Evolutionary conservation across 1,140 invertebrate genomes (phyloP), one percentile per base, ranked within the genome.

Genomic region (Zaprionus capensis): DNA sequence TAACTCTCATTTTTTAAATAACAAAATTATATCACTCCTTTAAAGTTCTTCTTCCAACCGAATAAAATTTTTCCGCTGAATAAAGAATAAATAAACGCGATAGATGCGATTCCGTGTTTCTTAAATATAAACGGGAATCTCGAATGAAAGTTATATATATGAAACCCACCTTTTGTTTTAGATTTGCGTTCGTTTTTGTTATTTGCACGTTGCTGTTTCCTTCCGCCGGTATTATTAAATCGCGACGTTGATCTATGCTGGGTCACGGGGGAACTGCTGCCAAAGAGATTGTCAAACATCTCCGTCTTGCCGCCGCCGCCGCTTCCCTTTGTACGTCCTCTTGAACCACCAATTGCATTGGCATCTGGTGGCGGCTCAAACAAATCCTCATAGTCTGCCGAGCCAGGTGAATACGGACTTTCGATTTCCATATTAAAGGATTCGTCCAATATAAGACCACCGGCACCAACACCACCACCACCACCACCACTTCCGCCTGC

Each of bases 341-440:
- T 57, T 11, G 56, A 44, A 36, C 76, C 69, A 28, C 76, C 69
- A 28, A 73, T 64, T 5, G 76, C 78, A 46, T 46, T 72, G 12
- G 53, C 57, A 17, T 94, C 94, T n/a, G 94, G 93, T 20, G 97
- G 97, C 28, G 97, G 97, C 93, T 97, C 96, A 93, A 97, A 97
- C 41, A 97, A 94, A 91, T 97, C 97, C 83, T 97, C 96, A 80
- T 96, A 97, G 85, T 97, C 95, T 73, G 95, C 96, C 4, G 96
- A 97, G 26, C 96, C 97, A 0, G 97, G 97, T 24, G 96, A 97
- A 93, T 97, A 97, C 0, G 97, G 97, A 12, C 97, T 97, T 59
- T 96, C 95, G 80, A 94, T 96, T 41, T 96, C 97, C 64, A 85
- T 71, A 36, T 78, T 88, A 14, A 81, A 88, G 2, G 88, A 78